Percentiles rank a stretch among this genome's conserved stretches.
Conservation (phyloP, 2,888 invertebrate species). For the Xestoiulus laeticollis region DNA sequence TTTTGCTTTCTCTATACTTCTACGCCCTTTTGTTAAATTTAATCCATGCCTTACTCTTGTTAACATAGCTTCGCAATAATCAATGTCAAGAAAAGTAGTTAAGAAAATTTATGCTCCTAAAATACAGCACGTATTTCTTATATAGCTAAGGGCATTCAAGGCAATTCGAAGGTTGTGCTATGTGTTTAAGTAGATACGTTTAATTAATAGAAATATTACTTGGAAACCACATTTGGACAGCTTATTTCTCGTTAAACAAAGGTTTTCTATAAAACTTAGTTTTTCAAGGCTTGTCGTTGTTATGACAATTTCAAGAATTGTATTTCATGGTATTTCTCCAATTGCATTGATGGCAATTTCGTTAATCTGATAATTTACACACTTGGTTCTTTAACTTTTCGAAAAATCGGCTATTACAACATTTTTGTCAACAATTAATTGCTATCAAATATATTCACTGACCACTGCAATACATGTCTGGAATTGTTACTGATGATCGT, state of each 20-base stretch:
- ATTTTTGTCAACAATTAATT: no score
- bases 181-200: not conserved
- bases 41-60: constrained; percentile 14
- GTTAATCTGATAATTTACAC: no score
- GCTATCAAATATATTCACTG: no score
- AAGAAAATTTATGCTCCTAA: not conserved
- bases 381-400: no score
- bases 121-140: not conserved
- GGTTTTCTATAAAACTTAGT: not conserved
- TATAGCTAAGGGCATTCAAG: not conserved
- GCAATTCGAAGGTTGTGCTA: constrained; percentile 1
- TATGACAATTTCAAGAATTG: not conserved
- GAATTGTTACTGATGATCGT: no score
- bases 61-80: not conserved
- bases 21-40: not conserved
- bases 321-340: not conserved
- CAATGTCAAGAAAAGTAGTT: not conserved
- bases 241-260: not conserved
- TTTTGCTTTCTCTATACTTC: not conserved
- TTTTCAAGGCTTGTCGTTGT: not conserved
- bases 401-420: no score
- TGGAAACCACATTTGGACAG: not conserved
- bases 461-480: no score
- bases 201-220: not conserved
- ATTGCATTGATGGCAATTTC: not conserved